phyloP scores from a whole-genome alignment of 2,888 invertebrate species.

The Octodonta nipae region DNA sequence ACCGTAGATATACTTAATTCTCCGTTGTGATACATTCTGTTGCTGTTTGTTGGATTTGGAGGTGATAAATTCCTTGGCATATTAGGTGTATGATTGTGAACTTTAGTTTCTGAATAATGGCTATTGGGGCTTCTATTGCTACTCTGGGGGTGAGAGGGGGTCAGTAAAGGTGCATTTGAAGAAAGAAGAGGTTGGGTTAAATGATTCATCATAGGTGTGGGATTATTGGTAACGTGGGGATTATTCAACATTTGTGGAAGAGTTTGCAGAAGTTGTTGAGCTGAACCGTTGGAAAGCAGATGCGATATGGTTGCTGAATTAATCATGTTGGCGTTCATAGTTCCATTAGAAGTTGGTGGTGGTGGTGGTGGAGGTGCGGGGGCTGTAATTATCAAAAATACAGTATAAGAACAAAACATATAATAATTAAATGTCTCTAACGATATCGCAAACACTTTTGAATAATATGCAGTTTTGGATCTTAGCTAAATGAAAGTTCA shows the following conservation, averaged over 20 bases:
- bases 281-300: constrained; percentile 57
- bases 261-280: constrained; percentile 57
- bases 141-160: constrained; percentile 14
- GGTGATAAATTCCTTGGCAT: constrained; percentile 32
- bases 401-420: too few species aligned
- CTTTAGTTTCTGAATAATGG: constrained; percentile 29
- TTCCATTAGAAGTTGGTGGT: constrained; percentile 48
- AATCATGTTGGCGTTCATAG: constrained; percentile 53
- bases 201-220: constrained; percentile 26
- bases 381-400: too few species aligned
- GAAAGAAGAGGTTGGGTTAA: constrained; percentile 25
- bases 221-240: constrained; percentile 19
- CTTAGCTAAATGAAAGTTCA: too few species aligned
- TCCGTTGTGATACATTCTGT: constrained; percentile 52
- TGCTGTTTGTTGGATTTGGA: constrained; percentile 9
- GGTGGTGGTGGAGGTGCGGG: too few species aligned
- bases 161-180: constrained; percentile 15
- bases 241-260: constrained; percentile 49
- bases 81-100: constrained; percentile 5
- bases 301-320: constrained; percentile 57
- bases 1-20: constrained; percentile 74
- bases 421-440: too few species aligned
- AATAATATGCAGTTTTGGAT: too few species aligned
- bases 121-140: constrained; percentile 25
- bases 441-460: too few species aligned